These are phyloP conservation scores for Cryptocephalus moraei DNA, from an alignment of 2,888 invertebrate genomes.

Conservation along the genomic window DNA sequence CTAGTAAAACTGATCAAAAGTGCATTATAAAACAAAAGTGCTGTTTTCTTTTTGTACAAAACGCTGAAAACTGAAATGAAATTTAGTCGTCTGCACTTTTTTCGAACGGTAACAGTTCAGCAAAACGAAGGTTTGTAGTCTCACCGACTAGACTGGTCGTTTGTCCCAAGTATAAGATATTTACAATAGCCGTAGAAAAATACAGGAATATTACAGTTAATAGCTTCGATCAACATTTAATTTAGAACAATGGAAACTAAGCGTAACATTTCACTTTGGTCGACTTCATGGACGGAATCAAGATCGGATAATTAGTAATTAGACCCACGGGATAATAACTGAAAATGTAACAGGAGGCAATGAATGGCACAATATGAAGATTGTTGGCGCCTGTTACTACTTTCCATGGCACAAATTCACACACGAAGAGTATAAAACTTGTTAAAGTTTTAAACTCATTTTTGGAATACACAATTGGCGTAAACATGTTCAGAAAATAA, in stretches of 20 bases:
- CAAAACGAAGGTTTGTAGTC: no score
- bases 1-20: constrained; percentile 32
- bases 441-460: not conserved
- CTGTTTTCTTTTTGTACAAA: constrained; percentile 19
- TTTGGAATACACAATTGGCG: not conserved
- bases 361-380: no score
- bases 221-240: not conserved
- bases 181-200: constrained; percentile 2
- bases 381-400: not conserved
- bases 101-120: constrained; percentile 2
- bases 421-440: no score
- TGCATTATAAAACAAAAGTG: constrained; percentile 32
- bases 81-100: constrained; percentile 8
- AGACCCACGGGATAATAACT: constrained; percentile 16
- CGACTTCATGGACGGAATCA: constrained; percentile 18
- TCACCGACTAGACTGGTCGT: constrained; percentile 12
- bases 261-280: constrained; percentile 20
- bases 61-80: constrained; percentile 1
- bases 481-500: not conserved
- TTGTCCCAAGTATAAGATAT: constrained; percentile 6
- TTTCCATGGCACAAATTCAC: not conserved
- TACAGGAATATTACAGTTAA: not conserved
- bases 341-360: constrained; percentile 1
- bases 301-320: constrained; percentile 13
- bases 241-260: constrained; percentile 3